Evolutionary conservation across 1,140 invertebrate species (phyloP).

Genomic region (Platyura marginata): DNA sequence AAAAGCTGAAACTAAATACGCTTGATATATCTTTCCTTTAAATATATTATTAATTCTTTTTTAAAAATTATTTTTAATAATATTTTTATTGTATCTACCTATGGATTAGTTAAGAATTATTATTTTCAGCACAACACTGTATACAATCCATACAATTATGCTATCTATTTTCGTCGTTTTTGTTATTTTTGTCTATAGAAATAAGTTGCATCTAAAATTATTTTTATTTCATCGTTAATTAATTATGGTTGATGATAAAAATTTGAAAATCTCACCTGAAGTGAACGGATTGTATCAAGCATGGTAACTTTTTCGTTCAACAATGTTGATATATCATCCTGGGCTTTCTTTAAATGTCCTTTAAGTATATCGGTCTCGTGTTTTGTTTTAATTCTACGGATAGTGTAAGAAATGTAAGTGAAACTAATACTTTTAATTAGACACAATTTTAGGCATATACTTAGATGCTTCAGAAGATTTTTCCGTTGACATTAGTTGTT

Average conservation of each 20-base stretch:
- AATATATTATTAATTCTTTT: too few species aligned
- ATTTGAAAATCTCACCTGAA: conserved; percentile 43
- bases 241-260: background rate
- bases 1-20: too few species aligned
- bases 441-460: too few species aligned
- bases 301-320: conserved; percentile 54
- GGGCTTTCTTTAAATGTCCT: conserved; percentile 39
- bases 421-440: background rate
- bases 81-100: too few species aligned
- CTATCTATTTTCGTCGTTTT: conserved; percentile 23
- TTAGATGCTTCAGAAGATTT: conserved; percentile 42
- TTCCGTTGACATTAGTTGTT: conserved; percentile 36
- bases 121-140: conserved; percentile 24
- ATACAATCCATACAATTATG: conserved; percentile 26
- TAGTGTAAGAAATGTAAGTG: too few species aligned
- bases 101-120: conserved; percentile 13
- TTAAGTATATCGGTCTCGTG: conserved; percentile 41
- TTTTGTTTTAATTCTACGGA: conserved; percentile 33
- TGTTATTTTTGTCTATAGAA: conserved; percentile 17
- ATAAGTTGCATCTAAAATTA: background rate
- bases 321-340: conserved; percentile 47
- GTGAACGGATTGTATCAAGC: conserved; percentile 39
- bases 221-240: background rate
- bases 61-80: too few species aligned
- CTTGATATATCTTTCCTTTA: too few species aligned